phyloP scores from a whole-genome alignment of 2,113 vertebrate genomes.

The Oreotrochilus melanogaster region DNA sequence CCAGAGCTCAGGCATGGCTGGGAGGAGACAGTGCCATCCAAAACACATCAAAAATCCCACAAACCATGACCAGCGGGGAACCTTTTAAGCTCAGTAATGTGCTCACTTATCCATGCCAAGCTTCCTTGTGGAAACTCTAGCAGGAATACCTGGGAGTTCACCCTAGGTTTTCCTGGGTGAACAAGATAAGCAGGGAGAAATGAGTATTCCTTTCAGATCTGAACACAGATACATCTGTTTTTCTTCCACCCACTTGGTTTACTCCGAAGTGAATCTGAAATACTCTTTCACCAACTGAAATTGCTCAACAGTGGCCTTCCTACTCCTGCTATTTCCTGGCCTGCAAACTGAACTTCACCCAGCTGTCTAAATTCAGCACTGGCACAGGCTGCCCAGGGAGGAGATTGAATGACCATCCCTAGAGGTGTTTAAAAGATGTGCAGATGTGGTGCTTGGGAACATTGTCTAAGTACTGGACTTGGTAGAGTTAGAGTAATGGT shows the following conservation, averaged over 20 bases:
- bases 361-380: too few relatives aligned
- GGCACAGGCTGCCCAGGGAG: too few relatives aligned
- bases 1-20: fast-evolving
- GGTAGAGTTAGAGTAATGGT: too few relatives aligned
- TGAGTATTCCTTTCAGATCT: neutral
- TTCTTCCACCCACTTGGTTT: neutral
- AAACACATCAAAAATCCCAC: neutral
- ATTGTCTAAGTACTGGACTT: too few relatives aligned
- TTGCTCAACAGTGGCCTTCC: neutral
- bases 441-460: too few relatives aligned
- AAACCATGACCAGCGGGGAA: fast-evolving
- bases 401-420: too few relatives aligned
- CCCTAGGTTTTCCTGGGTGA: neutral
- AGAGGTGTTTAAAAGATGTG: too few relatives aligned
- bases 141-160: neutral
- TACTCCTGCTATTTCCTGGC: neutral
- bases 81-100: neutral
- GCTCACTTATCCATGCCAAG: neutral
- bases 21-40: fast-evolving
- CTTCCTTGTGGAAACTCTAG: neutral
- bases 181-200: neutral
- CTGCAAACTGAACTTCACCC: neutral
- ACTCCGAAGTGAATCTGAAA: neutral
- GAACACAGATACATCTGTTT: neutral
- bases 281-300: neutral